These are phyloP conservation scores for Perdita meconis DNA, from an alignment of 2,888 invertebrate genomes.

Conservation along the genomic window DNA sequence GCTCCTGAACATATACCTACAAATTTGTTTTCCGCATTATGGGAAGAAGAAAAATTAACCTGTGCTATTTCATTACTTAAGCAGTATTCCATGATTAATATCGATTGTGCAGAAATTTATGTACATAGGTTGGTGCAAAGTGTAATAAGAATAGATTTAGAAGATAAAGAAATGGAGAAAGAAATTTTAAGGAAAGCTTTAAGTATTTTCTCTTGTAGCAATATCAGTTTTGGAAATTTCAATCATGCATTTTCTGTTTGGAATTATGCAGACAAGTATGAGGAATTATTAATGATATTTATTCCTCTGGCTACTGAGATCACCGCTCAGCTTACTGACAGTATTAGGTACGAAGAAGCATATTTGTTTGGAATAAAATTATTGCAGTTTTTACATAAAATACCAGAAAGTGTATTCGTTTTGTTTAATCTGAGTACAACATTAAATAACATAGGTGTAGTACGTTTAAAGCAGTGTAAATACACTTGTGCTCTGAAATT, in stretches of 20 bases:
- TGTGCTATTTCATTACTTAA: constrained; percentile 4
- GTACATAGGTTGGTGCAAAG: not conserved
- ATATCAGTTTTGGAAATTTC: not conserved
- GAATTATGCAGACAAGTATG: not conserved
- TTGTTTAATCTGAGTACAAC: not conserved
- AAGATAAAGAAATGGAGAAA: not conserved
- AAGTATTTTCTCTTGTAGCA: not conserved
- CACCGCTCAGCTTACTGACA: fast-evolving
- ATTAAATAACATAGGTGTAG: not conserved
- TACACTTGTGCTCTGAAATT: not conserved
- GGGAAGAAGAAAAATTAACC: not conserved
- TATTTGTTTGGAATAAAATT: not conserved
- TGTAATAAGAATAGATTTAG: constrained; percentile 4
- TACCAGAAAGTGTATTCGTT: not conserved
- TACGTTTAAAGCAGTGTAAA: not conserved
- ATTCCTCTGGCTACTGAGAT: not conserved
- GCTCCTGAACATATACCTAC: constrained; percentile 3
- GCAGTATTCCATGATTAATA: not conserved
- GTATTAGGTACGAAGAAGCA: not conserved
- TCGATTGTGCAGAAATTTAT: not conserved
- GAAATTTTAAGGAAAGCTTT: not conserved
- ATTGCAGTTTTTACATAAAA: not conserved
- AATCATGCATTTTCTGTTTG: constrained; percentile 1
- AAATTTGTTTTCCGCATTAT: not conserved
- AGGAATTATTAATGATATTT: not conserved